These are phyloP conservation scores for Agapostemon virescens DNA, from an alignment of 2,888 invertebrate species.

Conservation along the genomic window DNA sequence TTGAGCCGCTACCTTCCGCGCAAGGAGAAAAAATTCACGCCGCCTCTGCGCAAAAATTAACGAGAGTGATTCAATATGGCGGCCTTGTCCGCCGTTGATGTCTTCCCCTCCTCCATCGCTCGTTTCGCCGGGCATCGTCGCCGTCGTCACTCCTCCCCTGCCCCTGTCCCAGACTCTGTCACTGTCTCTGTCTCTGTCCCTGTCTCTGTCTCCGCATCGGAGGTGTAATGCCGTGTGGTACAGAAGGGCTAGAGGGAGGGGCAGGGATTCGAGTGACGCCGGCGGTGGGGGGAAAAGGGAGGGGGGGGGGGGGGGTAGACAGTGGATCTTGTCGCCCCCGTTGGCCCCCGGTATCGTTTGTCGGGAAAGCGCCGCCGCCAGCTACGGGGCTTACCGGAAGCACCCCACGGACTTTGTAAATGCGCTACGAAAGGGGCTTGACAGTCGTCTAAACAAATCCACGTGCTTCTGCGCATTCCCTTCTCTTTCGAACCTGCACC, in stretches of 20 bases:
- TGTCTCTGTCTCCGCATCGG: constrained; percentile 54
- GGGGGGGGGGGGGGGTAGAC: constrained; percentile 38
- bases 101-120: constrained; percentile 56
- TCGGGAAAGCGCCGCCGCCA: constrained; percentile 68
- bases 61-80: constrained; percentile 85
- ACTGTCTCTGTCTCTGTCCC: constrained; percentile 18
- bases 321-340: constrained; percentile 63
- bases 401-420: constrained; percentile 74
- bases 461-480: constrained; percentile 70
- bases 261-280: background rate
- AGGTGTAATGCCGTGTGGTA: constrained; percentile 47
- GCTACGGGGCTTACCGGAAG: constrained; percentile 74
- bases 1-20: constrained; percentile 59
- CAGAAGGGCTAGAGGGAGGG: background rate
- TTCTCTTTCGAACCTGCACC: constrained; percentile 38
- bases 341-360: constrained; percentile 64
- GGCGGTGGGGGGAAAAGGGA: background rate
- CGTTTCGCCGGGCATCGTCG: constrained; percentile 65
- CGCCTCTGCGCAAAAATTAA: constrained; percentile 82
- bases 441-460: constrained; percentile 72
- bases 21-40: constrained; percentile 73
- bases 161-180: constrained; percentile 51
- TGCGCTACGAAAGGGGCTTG: constrained; percentile 63
- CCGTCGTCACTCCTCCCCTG: constrained; percentile 54
- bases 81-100: constrained; percentile 80